Evolutionary conservation across 1,140 invertebrate species (phyloP).

Genomic region (Trichoplusia ni): DNA sequence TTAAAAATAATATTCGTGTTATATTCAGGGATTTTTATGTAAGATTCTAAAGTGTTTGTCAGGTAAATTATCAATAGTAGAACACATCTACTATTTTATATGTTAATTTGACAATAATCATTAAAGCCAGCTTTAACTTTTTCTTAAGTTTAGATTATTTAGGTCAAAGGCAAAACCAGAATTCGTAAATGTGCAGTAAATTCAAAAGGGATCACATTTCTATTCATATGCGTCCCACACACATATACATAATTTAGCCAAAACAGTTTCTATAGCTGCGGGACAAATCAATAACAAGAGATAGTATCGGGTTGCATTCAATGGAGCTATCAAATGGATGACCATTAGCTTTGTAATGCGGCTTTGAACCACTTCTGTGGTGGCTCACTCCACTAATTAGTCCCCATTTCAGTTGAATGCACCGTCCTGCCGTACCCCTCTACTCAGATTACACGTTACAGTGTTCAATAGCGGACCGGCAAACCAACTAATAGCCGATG

Average conservation of each 20-base stretch:
- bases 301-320: conserved; percentile 19
- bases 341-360: conserved; percentile 42
- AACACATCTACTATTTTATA: no score
- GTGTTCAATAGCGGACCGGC: conserved; percentile 33
- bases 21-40: no score
- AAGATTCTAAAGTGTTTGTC: no score
- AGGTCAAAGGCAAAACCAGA: no score
- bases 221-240: no score
- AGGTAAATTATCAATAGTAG: no score
- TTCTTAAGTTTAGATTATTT: no score
- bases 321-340: conserved; percentile 34
- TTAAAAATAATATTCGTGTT: no score
- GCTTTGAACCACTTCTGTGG: conserved; percentile 31
- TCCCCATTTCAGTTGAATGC: conserved; percentile 36
- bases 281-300: conserved; percentile 12
- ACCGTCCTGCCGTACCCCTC: conserved; percentile 20
- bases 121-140: no score
- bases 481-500: neutral
- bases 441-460: conserved; percentile 33
- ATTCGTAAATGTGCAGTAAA: no score
- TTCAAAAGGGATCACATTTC: no score
- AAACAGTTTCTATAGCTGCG: neutral
- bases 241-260: neutral
- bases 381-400: conserved; percentile 38
- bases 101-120: no score